These are phyloP conservation scores for Atta colombica DNA, from an alignment of 1,140 invertebrate species.

Conservation along the genomic window DNA sequence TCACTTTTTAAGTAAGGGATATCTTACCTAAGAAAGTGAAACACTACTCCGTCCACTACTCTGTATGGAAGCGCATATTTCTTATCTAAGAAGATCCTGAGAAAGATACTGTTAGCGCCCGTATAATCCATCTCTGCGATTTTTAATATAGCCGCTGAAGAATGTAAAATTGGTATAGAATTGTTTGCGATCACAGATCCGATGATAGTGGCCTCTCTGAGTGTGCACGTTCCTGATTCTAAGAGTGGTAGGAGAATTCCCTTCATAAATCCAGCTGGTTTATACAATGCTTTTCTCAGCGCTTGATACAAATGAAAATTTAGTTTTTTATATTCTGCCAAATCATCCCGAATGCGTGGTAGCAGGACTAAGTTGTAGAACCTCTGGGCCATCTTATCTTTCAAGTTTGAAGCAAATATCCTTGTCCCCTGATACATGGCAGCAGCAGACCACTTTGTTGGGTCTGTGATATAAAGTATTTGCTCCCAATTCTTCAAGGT, in stretches of 20 bases:
- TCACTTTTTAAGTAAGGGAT: neutral
- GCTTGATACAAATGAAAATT: conserved; percentile 99
- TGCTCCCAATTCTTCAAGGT: conserved; percentile 98
- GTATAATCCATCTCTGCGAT: conserved; percentile 99
- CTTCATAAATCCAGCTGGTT: conserved; percentile 99
- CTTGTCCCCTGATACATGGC: conserved; percentile 98
- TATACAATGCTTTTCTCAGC: conserved; percentile 96
- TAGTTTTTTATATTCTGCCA: conserved; percentile 97
- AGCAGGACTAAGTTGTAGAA: conserved; percentile 98
- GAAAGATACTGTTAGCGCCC: conserved; percentile 98
- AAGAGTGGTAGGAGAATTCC: conserved; percentile 97
- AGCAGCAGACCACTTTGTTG: conserved; percentile 95
- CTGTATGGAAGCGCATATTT: conserved; percentile 99
- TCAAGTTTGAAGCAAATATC: conserved; percentile 98
- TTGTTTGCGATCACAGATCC: conserved; percentile 96
- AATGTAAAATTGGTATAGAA: conserved; percentile 98
- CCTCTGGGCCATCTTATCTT: conserved; percentile 98
- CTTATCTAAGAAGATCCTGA: conserved; percentile 98
- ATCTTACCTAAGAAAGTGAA: conserved; percentile 95
- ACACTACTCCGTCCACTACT: conserved; percentile 98
- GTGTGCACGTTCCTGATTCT: conserved; percentile 96
- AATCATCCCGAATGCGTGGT: conserved; percentile 97
- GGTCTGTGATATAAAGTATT: conserved; percentile 95
- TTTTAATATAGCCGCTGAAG: conserved; percentile 97
- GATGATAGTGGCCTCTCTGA: conserved; percentile 98